Base-by-base conservation (phyloP, 2,888 invertebrate genomes). In the Xestia rhomboidea region DNA sequence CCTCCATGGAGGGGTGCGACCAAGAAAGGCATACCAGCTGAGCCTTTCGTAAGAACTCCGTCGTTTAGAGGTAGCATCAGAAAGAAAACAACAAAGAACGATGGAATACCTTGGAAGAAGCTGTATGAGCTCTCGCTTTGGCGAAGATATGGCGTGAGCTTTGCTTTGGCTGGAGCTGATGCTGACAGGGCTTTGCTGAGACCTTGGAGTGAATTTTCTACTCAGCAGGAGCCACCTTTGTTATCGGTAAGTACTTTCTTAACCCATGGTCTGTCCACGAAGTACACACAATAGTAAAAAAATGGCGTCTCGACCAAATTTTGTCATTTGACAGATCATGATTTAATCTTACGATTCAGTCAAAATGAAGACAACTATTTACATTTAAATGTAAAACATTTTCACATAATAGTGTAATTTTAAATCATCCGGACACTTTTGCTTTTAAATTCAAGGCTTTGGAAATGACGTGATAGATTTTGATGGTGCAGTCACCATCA, bases 111-210 rank as follows among this genome's bases (percentile, higher is more conserved):
- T 60, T 97, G 97, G 97, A 95, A 96, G 86, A 95, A 97, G 89
- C 92, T 97, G 82, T 95, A 97, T 89, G 97, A 97, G 89, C 93
- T 97, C 91, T 97, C 97, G 63, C 92, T 97, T 85, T 95, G 97
- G 94, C 95, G 97, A 91, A 96, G 97, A 94, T 97, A 93, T 85
- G 96, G 96, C 69, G 95, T 96, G 82, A 96, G 93, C 90, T 96
- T 96, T 86, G 95, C 95, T 60, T 88, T 93, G 46, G 93, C 93
- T 73, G 96, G 95, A 66, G 95, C 96, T 54, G 95, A 96, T 82
- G 89, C 92, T 57, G 96, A 96, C 84, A 93, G 96, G 83, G 95
- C 95, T 18, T 90, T 95, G 75, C 92, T 96, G 74, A 93, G 95
- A 80, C 95, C 94, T 74, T 97, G 94, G 95, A 93, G 89, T 85